Base-by-base conservation (phyloP, 1,140 invertebrate genomes). In the Drosophila pseudoobscura region DNA sequence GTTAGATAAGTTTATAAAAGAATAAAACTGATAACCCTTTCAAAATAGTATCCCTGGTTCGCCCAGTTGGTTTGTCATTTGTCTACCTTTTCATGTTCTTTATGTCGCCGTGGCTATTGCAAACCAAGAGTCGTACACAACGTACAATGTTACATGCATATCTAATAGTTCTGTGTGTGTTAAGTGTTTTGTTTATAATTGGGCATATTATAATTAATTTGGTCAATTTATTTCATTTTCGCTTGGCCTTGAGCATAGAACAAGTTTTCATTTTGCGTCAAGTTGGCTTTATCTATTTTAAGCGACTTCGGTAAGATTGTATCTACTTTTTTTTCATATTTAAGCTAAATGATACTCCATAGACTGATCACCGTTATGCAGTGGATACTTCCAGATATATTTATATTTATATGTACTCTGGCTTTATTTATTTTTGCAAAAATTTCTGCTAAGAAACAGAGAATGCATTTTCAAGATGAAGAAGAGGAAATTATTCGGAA, bases 321-420 rank as follows among this genome's bases (percentile, higher is more conserved):
- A 17, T 6, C 1, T 4, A 9, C 0, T 15, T 11, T 11, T 20
- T 20, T 17, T 44, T 5, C 0, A 26, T 22, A n/a, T 31, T 26
- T 17, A n/a, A 13, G 5, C 5, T 7, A 15, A 56, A 24, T 45
- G 9, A 9, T 43, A 3, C 9, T 2, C 61, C 52, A 6, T 39
- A 85, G 78, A 0, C 13, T 62, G 20, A 41, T 45, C 26, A 17
- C 58, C 1, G 49, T 88, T 24, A 51, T 77, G 0, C 49, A 75
- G 59, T 94, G 94, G 92, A 77, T 95, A 3, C 77, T 93, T 9
- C 95, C 95, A 15, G 95, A 96, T 91, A 91, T 95, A 29, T 77
- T 94, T 46, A 89, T 94, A 11, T 77, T 94, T 51, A 78, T 93
- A 1, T 80, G 89, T 2, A 92, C 92, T 8, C 52, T 94, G 31